Percentiles rank a stretch among this genome's conserved stretches.
Conservation (phyloP, 2,888 invertebrate genomes). For the Luffia ferchaultella region DNA sequence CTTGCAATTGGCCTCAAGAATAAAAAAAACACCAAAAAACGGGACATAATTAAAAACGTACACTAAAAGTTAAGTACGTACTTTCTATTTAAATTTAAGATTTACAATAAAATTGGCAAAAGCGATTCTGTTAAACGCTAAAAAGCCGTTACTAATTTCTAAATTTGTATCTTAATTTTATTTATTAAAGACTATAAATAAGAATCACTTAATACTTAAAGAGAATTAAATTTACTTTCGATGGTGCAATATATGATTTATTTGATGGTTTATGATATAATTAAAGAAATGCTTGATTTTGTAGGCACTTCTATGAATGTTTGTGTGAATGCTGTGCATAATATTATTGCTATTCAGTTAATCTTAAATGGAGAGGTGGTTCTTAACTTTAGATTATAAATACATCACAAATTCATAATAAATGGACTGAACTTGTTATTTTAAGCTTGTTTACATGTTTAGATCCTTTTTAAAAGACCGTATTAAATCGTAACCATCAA, state of each 20-base stretch:
- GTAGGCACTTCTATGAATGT: conserved; percentile 2
- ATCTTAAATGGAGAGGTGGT: neutral
- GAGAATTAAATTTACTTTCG: too few species aligned
- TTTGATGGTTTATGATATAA: neutral
- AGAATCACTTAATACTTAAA: too few species aligned
- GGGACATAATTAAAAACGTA: conserved; percentile 3
- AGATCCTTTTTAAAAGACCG: neutral
- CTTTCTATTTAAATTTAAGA: conserved; percentile 1
- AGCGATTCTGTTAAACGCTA: conserved; percentile 48
- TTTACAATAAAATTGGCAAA: conserved; percentile 47
- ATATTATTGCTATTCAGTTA: neutral
- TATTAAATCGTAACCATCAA: neutral
- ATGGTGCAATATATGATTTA: neutral
- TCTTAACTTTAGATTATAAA: neutral
- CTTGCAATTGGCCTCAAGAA: conserved; percentile 43
- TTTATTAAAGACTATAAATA: too few species aligned
- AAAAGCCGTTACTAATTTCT: conserved; percentile 42
- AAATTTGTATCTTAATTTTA: conserved; percentile 2
- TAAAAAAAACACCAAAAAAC: conserved; percentile 23
- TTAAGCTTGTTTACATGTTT: neutral
- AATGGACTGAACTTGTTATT: neutral
- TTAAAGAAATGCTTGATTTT: neutral
- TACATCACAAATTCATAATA: neutral
- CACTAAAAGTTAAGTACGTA: too few species aligned
- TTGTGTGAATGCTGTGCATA: conserved; percentile 1